Conservation (phyloP, 2,888 invertebrate species). For the Teinopalpus imperialis region DNA sequence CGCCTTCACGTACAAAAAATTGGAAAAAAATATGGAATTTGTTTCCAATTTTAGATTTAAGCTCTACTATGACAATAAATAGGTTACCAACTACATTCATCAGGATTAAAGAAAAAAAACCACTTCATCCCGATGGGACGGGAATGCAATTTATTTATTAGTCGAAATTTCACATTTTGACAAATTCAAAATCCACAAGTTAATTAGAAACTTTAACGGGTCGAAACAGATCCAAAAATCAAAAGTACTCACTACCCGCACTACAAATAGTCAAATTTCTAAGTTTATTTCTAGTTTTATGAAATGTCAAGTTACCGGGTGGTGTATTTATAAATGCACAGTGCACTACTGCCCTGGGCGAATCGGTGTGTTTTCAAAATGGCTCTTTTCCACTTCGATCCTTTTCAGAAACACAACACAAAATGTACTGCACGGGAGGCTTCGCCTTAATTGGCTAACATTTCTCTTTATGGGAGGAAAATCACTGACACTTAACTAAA, state of each 20-base stretch:
- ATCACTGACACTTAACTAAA: constrained; percentile 43
- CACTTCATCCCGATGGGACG: constrained; percentile 54
- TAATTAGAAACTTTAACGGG: constrained; percentile 64
- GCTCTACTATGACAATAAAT: too few species aligned
- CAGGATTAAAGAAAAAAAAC: constrained; percentile 40
- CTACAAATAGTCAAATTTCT: constrained; percentile 59
- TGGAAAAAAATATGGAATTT: too few species aligned
- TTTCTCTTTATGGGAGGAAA: constrained; percentile 27
- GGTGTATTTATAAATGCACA: constrained; percentile 71
- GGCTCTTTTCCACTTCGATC: constrained; percentile 92
- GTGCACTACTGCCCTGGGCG: constrained; percentile 65
- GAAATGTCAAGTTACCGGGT: constrained; percentile 57
- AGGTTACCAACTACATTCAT: too few species aligned
- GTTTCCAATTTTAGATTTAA: too few species aligned
- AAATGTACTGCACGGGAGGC: constrained; percentile 77
- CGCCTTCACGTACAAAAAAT: too few species aligned
- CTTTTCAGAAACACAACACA: constrained; percentile 95
- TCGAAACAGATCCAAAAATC: constrained; percentile 71
- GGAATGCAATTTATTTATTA: constrained; percentile 72
- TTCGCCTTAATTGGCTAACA: constrained; percentile 33
- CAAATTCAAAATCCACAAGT: constrained; percentile 71
- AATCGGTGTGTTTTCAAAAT: constrained; percentile 93
- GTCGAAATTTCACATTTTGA: constrained; percentile 76
- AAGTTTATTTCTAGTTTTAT: constrained; percentile 58
- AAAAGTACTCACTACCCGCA: constrained; percentile 66